Base-by-base conservation (phyloP, 1,140 invertebrate genomes). In the Drosophila truncata region DNA sequence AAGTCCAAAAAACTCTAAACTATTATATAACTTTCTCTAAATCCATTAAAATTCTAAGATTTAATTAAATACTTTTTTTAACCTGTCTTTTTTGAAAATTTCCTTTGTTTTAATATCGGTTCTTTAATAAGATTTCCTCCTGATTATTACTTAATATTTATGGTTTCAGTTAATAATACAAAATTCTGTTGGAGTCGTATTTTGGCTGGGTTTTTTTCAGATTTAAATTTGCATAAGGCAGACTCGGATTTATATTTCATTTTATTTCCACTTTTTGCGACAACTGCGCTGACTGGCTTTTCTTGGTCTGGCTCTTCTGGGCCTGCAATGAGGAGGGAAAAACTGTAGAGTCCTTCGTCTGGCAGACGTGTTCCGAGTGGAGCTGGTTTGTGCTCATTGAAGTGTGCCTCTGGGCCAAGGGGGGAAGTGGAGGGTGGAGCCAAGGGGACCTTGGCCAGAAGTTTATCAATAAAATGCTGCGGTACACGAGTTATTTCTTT, bases 401-500 rank as follows among this genome's bases (percentile, higher is more conserved):
- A 88, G 71, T 88, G 64, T 81, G 78, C 49, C 23, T n/a, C 35
- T 57, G 33, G 46, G 27, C 42, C 58, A 16, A 3, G 35, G 42
- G 49, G 55, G 37, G 37, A 25, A 33, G 46, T 20, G 27, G 59
- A 39, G 5, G 18, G 42, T 29, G 27, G 10, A 6, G 25, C 10
- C 11, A 11, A n/a, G 16, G 60, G 41, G 23, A 44, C 50, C 64
- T 42, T 57, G 69, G 82, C 64, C 69, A 75, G 63, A 88, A 87
- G 84, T 87, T 87, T 87, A 87, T 87, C 84, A 87, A 87, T 88
- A 87, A 87, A 87, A 87, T 80, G 72, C 84, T 87, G 80, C 87
- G 84, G 71, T 84, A 88, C 84, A 87, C 72, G 85, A 88, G 84
- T 90, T 87, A 88, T 87, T 87, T 84, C 84, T 83, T 88, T 77